Percentiles rank a stretch among this genome's conserved stretches.
Conservation (phyloP, 2,888 invertebrate species). For the Neria commutata region DNA sequence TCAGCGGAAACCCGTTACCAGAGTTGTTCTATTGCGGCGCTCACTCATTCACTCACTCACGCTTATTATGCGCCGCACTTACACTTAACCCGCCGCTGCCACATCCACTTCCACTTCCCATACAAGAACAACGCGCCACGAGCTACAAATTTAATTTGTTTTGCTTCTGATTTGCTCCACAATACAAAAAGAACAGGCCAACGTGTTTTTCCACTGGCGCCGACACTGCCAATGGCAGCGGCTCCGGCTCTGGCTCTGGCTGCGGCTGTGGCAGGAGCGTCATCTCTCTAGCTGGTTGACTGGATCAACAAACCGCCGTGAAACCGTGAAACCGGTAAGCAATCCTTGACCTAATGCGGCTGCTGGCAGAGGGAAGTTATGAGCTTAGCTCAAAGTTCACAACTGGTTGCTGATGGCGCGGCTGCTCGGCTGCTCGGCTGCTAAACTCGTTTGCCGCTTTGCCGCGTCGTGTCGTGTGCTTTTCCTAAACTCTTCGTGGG, state of each 20-base stretch:
- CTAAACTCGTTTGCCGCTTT: conserved; percentile 15
- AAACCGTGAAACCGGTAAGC: conserved; percentile 16
- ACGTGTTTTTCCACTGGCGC: conserved; percentile 27
- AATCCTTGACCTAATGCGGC: conserved; percentile 59
- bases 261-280: no score
- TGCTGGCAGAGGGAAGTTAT: conserved; percentile 29
- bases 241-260: background rate
- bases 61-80: no score
- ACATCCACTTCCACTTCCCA: conserved; percentile 16
- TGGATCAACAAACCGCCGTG: background rate
- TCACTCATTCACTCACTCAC: background rate
- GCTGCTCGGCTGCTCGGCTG: conserved; percentile 2
- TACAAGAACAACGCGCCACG: background rate
- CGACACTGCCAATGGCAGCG: background rate
- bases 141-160: conserved; percentile 12
- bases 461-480: conserved; percentile 26
- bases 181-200: conserved; percentile 19
- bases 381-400: conserved; percentile 13
- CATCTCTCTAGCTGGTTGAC: background rate
- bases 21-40: background rate
- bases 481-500: conserved; percentile 48
- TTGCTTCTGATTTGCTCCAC: conserved; percentile 15
- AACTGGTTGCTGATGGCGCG: conserved; percentile 14
- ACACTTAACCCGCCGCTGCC: background rate
- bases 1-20: conserved; percentile 1